phyloP scores from a whole-genome alignment of 2,113 vertebrate species.

The Strix uralensis region DNA sequence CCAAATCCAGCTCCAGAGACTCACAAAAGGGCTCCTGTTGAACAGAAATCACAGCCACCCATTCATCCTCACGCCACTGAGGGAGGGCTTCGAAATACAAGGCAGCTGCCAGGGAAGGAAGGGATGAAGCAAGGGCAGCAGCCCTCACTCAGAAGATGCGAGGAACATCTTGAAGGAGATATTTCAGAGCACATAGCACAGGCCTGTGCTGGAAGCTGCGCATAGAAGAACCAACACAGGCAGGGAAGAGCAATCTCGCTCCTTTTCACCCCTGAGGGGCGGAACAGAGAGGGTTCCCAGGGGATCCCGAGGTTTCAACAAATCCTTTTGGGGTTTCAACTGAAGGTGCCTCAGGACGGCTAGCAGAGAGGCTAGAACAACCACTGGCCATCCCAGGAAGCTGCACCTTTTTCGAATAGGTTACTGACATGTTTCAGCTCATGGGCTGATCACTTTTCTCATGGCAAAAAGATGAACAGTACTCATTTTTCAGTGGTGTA shows the following conservation, averaged over 20 bases:
- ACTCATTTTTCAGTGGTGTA: not conserved
- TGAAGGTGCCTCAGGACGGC: not conserved
- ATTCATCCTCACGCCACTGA: conserved; percentile 1
- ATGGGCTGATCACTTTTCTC: not conserved
- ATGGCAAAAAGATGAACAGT: not conserved
- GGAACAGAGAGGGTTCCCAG: not conserved
- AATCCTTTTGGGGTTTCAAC: not conserved
- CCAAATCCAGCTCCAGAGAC: conserved; percentile 12
- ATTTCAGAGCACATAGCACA: not conserved
- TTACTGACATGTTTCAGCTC: not conserved
- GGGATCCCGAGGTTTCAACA: not conserved
- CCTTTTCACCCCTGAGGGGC: not conserved
- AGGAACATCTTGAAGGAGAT: not conserved
- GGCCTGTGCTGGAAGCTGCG: not conserved
- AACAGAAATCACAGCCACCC: conserved; percentile 25
- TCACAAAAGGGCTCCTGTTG: conserved; percentile 71
- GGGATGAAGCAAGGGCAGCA: not conserved
- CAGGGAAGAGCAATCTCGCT: not conserved
- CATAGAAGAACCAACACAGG: not conserved
- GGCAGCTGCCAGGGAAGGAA: conserved; percentile 25
- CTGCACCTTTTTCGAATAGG: not conserved
- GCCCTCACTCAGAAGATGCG: not conserved
- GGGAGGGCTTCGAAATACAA: conserved; percentile 2
- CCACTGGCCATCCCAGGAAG: not conserved
- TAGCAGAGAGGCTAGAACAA: not conserved